Base-by-base conservation (phyloP, 2,797 vertebrate genomes). In the Rallus crepitans region DNA sequence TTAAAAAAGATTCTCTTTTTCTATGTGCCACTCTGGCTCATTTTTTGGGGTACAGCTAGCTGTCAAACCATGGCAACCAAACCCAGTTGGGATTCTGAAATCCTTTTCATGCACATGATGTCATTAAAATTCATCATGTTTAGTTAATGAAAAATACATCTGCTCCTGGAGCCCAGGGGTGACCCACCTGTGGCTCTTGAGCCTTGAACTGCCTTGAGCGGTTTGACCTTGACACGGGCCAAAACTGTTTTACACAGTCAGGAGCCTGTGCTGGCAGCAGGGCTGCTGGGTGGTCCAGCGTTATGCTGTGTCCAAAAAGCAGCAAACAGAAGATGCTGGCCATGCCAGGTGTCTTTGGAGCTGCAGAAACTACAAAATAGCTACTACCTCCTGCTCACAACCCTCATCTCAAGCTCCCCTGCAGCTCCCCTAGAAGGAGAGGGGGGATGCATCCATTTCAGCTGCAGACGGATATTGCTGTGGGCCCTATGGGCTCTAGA, bases 371-470 rank as follows among this genome's bases (percentile, higher is more conserved):
- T 68, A 16, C 17, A 61, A 82, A 91, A 47, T 13, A 47, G 8
- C 20, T 90, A 17, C 56, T 25, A 4, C 30, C 66, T 94, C 37
- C 55, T 27, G 28, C 15, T 47, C 50, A 30, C 59, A 91, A 1
- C 2, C 33, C 18, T 52, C 75, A 59, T 11, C 52, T 57, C 0
- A 0, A 76, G 20, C 8, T 79, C 11, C 28, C 18, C 50, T 75
- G 18, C 4, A 52, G 64, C 42, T 35, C 1, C 39, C 18, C 37
- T 5, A 21, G 50, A 68, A 64, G 31, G 59, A 40, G 59, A 40
- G 16, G 12, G 47, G 4, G 6, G 75, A 77, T 9, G 30, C 30
- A 45, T 20, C 82, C 24, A 21, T 0, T 39, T 15, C 48, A 78
- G 55, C 25, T 2, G 0, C 55, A 69, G 27, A 25, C 4, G 7